Base-by-base conservation (phyloP, 2,888 invertebrate genomes). In the Zelleria hepariella region DNA sequence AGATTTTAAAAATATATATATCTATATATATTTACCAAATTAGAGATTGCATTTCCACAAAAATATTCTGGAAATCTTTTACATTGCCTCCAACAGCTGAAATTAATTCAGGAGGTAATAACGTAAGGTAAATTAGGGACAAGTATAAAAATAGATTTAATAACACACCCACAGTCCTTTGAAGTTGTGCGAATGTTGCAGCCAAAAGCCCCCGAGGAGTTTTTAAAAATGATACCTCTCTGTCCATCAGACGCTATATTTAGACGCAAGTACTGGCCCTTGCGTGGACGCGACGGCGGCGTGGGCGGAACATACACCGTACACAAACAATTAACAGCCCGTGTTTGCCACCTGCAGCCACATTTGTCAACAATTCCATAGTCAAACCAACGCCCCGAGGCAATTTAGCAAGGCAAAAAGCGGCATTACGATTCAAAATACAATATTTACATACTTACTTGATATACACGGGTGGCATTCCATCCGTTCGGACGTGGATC, bases 401-500 rank as follows among this genome's bases (percentile, higher is more conserved):
- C 10, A 7, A 23, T 2, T 24, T 23, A 8, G 18, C 59, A 59
- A 10, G 26, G n/a, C 15, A 15, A 15, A 54, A n/a, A 42, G 10
- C 48, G 20, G 20, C 27, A n/a, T 32, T 51, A 60, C 56, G 59
- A 57, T 54, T 57, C 59, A 62, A 57, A 58, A 61, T 53, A 53
- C 27, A 58, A 25, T 52, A 59, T 26, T 54, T 54, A 42, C 25
- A 53, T 67, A 77, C 82, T 68, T 68, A 85, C 85, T 75, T 72
- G 74, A 73, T 75, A 72, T 66, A 76, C 68, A 67, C 69, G 65
- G 70, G 71, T 67, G 68, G 73, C 74, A 80, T 80, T 81, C 83
- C 82, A 82, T 81, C 72, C 80, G 75, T 70, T 67, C 64, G 70
- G 69, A 63, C 68, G 60, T 64, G 70, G 69, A 65, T 69, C 71